Conservation (phyloP, 2,888 invertebrate genomes). For the Chrysolina haemoptera region DNA sequence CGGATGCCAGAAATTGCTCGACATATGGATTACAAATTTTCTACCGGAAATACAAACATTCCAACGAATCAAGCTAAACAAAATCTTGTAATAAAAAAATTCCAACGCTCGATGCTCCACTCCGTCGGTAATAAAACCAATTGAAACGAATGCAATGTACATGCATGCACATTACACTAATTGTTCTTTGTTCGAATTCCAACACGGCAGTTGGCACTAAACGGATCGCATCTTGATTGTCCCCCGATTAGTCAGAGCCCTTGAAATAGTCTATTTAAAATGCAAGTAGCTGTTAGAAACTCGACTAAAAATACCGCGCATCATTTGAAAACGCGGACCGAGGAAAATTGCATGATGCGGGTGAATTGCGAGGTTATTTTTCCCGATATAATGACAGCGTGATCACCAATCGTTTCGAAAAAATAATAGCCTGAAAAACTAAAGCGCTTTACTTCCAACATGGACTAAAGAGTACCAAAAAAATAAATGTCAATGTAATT, state of each 20-base stretch:
- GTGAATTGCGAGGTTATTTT: neutral
- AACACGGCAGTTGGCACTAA: neutral
- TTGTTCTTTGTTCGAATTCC: slow-evolving; percentile 14
- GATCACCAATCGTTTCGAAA: neutral
- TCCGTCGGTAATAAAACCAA: neutral
- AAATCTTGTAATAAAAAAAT: too few relatives aligned
- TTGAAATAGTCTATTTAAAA: slow-evolving; percentile 21
- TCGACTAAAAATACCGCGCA: slow-evolving; percentile 5
- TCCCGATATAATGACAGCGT: neutral
- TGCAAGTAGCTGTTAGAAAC: slow-evolving; percentile 7
- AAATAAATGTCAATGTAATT: too few relatives aligned
- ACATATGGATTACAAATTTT: too few relatives aligned
- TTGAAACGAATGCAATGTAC: neutral
- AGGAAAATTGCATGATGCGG: slow-evolving; percentile 6
- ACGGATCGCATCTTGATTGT: slow-evolving; percentile 12
- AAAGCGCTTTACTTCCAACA: too few relatives aligned
- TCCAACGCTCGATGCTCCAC: neutral
- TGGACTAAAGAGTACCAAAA: too few relatives aligned
- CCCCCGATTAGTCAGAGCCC: slow-evolving; percentile 14
- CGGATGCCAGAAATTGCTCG: too few relatives aligned
- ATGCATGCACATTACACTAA: neutral
- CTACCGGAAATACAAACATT: too few relatives aligned
- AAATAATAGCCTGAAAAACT: too few relatives aligned
- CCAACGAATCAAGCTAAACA: too few relatives aligned
- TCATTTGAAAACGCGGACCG: neutral